phyloP scores from a whole-genome alignment of 2,113 vertebrate genomes.

The Saguinus midas region DNA sequence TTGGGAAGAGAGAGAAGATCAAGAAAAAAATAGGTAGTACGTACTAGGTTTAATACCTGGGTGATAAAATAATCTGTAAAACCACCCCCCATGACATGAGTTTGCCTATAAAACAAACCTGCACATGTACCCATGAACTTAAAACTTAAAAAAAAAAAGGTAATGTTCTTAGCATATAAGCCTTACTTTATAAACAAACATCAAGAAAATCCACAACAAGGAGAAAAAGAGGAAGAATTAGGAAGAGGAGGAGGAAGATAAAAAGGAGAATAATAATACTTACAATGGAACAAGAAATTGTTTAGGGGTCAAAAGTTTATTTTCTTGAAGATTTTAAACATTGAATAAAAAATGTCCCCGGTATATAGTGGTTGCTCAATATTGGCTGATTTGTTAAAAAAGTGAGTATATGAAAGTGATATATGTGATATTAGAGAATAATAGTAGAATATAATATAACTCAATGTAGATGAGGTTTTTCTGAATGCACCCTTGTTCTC shows the following conservation, averaged over 20 bases:
- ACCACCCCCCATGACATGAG: no score
- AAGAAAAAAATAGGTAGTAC: no score
- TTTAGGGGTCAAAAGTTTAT: neutral
- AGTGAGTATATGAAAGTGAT: neutral
- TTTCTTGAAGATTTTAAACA: neutral
- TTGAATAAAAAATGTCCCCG: neutral
- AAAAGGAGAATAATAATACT: neutral
- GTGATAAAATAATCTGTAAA: no score
- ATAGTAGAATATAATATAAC: neutral
- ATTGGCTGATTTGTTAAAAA: neutral
- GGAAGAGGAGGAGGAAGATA: fast-evolving
- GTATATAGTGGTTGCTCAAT: neutral
- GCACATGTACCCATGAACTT: no score
- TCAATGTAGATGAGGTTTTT: neutral
- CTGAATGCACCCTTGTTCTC: neutral
- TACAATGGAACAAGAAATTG: neutral
- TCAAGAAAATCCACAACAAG: neutral
- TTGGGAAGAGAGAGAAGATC: no score
- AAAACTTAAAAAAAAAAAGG: no score
- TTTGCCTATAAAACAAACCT: no score
- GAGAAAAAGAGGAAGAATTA: neutral
- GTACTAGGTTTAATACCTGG: no score
- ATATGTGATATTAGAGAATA: neutral
- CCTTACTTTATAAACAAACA: neutral
- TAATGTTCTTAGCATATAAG: neutral